Conservation (phyloP, 2,113 vertebrate genomes). For the Tyto alba region DNA sequence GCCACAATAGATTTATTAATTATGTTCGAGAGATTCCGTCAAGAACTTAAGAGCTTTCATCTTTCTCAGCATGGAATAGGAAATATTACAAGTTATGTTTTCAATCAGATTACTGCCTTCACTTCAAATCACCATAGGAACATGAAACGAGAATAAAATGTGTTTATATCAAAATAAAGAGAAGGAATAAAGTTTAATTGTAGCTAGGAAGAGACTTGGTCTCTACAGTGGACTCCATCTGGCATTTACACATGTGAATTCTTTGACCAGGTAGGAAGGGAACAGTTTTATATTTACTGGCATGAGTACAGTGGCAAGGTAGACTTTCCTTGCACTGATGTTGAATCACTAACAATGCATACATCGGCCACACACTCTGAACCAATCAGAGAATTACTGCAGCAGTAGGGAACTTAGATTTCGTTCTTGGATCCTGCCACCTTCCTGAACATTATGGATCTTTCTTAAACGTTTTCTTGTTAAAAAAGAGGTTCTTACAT, state of each 20-base stretch:
- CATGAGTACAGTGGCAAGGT: not conserved
- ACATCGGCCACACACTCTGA: not conserved
- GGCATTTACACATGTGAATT: not conserved
- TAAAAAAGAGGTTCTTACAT: not conserved
- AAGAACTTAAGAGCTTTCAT: not conserved
- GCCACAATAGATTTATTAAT: not conserved
- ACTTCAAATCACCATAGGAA: not conserved
- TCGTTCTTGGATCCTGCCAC: not conserved
- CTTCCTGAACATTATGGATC: not conserved
- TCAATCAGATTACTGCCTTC: not conserved
- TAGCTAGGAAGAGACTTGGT: not conserved
- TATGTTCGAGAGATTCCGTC: not conserved
- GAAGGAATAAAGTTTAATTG: not conserved
- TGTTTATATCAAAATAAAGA: not conserved
- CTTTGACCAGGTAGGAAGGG: not conserved
- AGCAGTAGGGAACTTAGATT: not conserved
- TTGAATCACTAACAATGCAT: not conserved
- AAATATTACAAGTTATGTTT: not conserved
- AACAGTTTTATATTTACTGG: not conserved
- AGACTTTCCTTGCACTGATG: not conserved
- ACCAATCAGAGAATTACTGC: not conserved
- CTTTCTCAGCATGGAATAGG: not conserved
- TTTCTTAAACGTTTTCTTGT: not conserved
- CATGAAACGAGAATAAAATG: not conserved
- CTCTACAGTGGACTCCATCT: not conserved